A percentile compares a stretch with the other conserved stretches of the same genome.
Evolutionary conservation across 2,113 vertebrate species (phyloP).

Genomic region (Bagarius yarrelli): DNA sequence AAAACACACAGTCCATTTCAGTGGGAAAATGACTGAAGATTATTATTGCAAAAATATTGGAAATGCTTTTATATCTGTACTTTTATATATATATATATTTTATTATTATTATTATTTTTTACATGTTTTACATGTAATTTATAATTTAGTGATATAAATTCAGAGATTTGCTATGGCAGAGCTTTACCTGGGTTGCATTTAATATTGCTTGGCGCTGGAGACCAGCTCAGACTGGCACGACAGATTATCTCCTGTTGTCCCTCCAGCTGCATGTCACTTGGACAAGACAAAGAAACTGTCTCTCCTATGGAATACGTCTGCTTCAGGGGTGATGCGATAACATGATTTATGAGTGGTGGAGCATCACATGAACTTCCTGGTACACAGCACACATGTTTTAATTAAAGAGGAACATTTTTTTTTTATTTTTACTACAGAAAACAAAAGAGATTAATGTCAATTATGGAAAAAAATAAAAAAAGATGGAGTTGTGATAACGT

Average conservation of each 20-base stretch:
- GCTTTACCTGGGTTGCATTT: slow-evolving; percentile 76
- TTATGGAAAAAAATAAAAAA: too few relatives aligned
- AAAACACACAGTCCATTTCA: slow-evolving; percentile 11
- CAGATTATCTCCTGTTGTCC: slow-evolving; percentile 72
- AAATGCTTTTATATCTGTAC: too few relatives aligned
- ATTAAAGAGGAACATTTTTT: too few relatives aligned
- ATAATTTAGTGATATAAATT: too few relatives aligned
- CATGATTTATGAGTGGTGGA: slow-evolving; percentile 63
- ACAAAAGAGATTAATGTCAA: too few relatives aligned
- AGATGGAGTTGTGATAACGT: too few relatives aligned
- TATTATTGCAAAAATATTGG: neutral
- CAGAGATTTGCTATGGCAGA: too few relatives aligned
- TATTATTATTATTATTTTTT: too few relatives aligned
- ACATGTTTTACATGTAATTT: too few relatives aligned
- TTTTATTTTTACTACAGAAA: too few relatives aligned
- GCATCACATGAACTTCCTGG: slow-evolving; percentile 71
- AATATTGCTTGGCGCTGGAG: slow-evolving; percentile 66
- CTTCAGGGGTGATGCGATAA: slow-evolving; percentile 73
- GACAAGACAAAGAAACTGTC: slow-evolving; percentile 77
- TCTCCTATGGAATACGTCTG: slow-evolving; percentile 78
- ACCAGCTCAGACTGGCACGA: slow-evolving; percentile 86
- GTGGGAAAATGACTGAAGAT: neutral
- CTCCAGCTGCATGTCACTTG: slow-evolving; percentile 60
- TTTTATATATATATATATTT: too few relatives aligned
- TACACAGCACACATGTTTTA: neutral